Base-by-base conservation (phyloP, 2,888 invertebrate genomes). In the Apodemia mormo region DNA sequence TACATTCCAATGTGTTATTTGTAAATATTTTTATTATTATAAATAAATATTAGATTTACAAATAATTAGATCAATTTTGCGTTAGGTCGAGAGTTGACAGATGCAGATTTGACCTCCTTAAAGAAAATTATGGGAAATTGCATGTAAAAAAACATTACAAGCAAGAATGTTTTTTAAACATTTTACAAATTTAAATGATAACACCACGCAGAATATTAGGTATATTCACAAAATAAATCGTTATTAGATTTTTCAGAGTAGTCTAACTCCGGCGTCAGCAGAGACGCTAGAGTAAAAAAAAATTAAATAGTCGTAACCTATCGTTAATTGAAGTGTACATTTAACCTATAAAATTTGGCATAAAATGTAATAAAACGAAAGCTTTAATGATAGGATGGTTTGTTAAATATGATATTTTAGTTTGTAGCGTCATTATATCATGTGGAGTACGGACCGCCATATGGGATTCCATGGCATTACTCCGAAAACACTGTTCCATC, bases 381-480 rank as follows among this genome's bases (percentile, higher is more conserved):
- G 68, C 70, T 72, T 75, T 67, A 69, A 45, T 70, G 61, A 64
- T 67, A 71, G 61, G 67, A 68, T 69, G 69, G 61, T 69, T 66
- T 73, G 73, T 69, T 66, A 74, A 76, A 77, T 74, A 74, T 74
- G 81, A 79, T 80, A 77, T 81, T 86, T 82, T 81, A 82, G 77
- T 81, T 81, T 81, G 84, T 87, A 90, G 89, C 92, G 91, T 91
- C 92, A 89, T 86, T 88, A 86, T 82, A 91, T 92, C 92, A 92
- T 92, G 92, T 92, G 91, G 90, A 90, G 88, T 85, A 86, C 88
- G 89, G 91, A 92, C 92, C 92, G 92, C 92, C 92, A 92, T 92
- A 92, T 92, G 92, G 92, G 92, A 92, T 90, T 92, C 92, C 90
- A 92, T 92, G 90, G 92, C 90, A 89, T 91, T 90, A 87, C 91